Evolutionary conservation across 2,113 vertebrate species (phyloP).

Genomic region (Elephantulus edwardii): DNA sequence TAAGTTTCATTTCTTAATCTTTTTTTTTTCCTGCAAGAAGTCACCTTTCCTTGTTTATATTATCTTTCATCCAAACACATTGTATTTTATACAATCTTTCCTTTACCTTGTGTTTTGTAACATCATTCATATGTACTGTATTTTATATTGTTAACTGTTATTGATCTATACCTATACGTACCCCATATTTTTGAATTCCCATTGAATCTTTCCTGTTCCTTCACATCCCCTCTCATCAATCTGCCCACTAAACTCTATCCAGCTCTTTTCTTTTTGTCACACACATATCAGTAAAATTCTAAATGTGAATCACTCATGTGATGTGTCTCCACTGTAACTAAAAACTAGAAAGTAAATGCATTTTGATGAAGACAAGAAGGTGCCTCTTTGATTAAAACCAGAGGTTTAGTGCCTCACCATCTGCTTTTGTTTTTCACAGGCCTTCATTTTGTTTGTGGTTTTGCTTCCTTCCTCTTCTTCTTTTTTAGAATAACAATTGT

Average conservation of each 20-base stretch:
- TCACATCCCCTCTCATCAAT: too few relatives aligned
- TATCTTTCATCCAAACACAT: too few relatives aligned
- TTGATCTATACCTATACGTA: too few relatives aligned
- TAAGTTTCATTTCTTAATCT: neutral
- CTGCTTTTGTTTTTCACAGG: neutral
- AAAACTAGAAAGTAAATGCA: fast-evolving
- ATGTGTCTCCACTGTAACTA: fast-evolving
- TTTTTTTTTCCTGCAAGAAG: too few relatives aligned
- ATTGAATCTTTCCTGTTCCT: too few relatives aligned
- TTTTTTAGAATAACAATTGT: conserved; percentile 45
- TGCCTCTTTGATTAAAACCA: neutral
- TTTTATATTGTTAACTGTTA: too few relatives aligned
- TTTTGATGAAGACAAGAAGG: neutral
- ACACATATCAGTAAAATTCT: fast-evolving
- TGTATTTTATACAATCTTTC: too few relatives aligned
- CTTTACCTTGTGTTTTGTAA: too few relatives aligned
- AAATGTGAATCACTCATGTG: fast-evolving
- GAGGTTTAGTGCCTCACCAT: fast-evolving
- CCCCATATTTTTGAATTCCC: too few relatives aligned
- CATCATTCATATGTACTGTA: too few relatives aligned
- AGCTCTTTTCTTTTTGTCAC: neutral
- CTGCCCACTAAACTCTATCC: too few relatives aligned
- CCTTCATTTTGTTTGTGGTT: neutral
- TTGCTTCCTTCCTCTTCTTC: conserved; percentile 30
- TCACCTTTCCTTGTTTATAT: too few relatives aligned